These are phyloP conservation scores for Tympanoctomys barrerae DNA, from an alignment of 2,797 vertebrate species.

Conservation along the genomic window DNA sequence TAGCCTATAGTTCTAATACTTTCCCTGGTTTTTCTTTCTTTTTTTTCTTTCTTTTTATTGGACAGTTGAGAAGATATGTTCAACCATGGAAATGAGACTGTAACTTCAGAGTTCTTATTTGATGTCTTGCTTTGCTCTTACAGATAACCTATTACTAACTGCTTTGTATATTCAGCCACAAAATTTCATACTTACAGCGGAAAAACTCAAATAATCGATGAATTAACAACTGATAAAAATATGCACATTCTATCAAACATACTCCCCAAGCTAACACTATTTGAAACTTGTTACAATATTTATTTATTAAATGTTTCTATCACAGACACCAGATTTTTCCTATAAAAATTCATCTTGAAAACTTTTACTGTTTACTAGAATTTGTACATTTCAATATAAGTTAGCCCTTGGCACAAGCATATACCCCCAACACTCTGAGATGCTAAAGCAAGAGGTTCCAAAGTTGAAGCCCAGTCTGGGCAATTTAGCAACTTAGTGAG, in stretches of 20 bases:
- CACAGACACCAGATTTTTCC: conserved; percentile 23
- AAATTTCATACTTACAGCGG: conserved; percentile 20
- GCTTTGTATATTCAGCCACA: conserved; percentile 24
- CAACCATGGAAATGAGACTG: conserved; percentile 57
- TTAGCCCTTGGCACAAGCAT: background rate
- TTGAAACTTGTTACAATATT: conserved; percentile 15
- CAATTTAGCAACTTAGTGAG: background rate
- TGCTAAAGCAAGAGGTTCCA: background rate
- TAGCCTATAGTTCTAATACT: conserved; percentile 62
- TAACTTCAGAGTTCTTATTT: conserved; percentile 70
- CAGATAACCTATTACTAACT: conserved; percentile 34
- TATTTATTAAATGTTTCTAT: conserved; percentile 56
- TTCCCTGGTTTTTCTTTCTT: conserved; percentile 48
- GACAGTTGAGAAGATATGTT: conserved; percentile 66
- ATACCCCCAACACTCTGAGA: background rate
- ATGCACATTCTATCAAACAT: conserved; percentile 11
- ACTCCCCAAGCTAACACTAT: background rate
- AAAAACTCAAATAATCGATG: conserved; percentile 61
- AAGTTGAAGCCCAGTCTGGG: background rate
- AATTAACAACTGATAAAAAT: conserved; percentile 50
- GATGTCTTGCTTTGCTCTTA: conserved; percentile 64
- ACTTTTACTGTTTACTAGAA: conserved; percentile 12
- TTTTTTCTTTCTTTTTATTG: conserved; percentile 48
- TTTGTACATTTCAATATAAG: conserved; percentile 50
- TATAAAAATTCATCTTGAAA: conserved; percentile 40